phyloP scores from a whole-genome alignment of 2,113 vertebrate genomes.

The Anas platyrhynchos region DNA sequence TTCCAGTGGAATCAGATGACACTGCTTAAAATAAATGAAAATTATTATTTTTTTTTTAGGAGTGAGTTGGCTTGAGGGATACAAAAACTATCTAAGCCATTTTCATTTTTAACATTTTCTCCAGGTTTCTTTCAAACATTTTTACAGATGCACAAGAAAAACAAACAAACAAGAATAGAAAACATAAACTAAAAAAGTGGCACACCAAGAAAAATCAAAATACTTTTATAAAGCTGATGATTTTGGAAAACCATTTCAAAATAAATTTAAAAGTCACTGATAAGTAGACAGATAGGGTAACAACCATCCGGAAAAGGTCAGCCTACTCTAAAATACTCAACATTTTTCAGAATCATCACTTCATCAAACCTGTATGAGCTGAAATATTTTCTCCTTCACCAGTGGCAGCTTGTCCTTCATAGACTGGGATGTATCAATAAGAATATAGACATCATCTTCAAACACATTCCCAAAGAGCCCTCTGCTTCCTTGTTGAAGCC shows the following conservation, averaged over 20 bases:
- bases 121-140: not conserved
- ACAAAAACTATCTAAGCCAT: not conserved
- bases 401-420: slow-evolving; percentile 80
- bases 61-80: not conserved
- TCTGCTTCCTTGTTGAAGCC: slow-evolving; percentile 79
- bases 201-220: not conserved
- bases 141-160: not conserved
- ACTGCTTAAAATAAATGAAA: not conserved
- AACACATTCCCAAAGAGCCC: slow-evolving; percentile 79
- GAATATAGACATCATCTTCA: slow-evolving; percentile 76
- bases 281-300: not conserved
- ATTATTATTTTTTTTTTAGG: not conserved
- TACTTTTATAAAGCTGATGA: not conserved
- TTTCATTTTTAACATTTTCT: not conserved
- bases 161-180: not conserved
- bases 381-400: slow-evolving; percentile 81
- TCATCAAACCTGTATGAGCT: slow-evolving; percentile 77
- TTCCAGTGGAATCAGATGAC: not conserved
- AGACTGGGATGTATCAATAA: slow-evolving; percentile 85
- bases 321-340: not conserved
- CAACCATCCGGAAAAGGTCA: not conserved
- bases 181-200: not conserved
- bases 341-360: not conserved
- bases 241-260: no score
- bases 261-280: not conserved